A percentile compares a stretch with the other conserved stretches of the same genome.
Evolutionary conservation across 2,113 vertebrate species (phyloP).

Genomic region (Anguilla rostrata): DNA sequence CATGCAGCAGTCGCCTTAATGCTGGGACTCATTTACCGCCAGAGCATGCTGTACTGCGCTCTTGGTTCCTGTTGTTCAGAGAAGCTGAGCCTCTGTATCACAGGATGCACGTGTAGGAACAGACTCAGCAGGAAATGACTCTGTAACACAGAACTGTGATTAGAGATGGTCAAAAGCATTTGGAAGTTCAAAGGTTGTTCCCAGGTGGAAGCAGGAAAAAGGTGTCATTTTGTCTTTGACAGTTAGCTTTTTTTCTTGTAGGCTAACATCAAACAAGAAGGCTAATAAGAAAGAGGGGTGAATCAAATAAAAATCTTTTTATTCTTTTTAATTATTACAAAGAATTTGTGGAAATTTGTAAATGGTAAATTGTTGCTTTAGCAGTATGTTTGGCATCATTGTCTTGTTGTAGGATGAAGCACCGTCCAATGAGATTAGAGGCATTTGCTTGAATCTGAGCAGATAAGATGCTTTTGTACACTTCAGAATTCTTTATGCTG

Average conservation of each 20-base stretch:
- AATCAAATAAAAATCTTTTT: neutral
- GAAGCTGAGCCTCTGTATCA: neutral
- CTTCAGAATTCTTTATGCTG: no score
- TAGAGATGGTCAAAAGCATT: neutral
- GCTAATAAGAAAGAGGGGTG: neutral
- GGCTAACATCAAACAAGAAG: neutral
- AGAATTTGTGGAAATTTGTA: neutral
- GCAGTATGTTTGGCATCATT: no score
- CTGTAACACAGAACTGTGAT: neutral
- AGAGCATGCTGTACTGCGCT: neutral
- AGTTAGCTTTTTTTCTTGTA: neutral
- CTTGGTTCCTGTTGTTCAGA: neutral
- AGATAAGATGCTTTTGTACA: no score
- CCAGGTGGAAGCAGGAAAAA: neutral
- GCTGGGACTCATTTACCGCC: neutral
- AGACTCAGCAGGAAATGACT: constrained; percentile 22
- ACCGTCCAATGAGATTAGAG: no score
- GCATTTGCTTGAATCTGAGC: no score
- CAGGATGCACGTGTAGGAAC: constrained; percentile 28
- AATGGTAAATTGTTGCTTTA: neutral
- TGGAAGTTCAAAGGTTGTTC: neutral
- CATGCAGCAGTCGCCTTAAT: neutral
- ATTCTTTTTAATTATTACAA: neutral
- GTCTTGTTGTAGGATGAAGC: no score
- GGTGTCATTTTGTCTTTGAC: neutral